Conservation (phyloP, 2,888 invertebrate species). For the Nymphalis c-album region DNA sequence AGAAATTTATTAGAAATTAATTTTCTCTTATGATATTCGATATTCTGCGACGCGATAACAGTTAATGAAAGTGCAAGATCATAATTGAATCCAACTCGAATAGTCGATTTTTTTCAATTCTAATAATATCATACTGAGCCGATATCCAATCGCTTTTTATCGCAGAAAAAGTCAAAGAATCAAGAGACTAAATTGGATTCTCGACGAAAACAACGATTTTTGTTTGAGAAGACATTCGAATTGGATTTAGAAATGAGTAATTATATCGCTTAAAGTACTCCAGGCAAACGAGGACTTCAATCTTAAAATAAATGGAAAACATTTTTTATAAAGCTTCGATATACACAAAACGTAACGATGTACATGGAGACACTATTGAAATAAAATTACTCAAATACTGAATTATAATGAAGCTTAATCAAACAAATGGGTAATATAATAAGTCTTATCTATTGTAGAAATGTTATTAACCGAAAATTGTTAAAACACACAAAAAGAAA, state of each 20-base stretch:
- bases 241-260: constrained; percentile 27
- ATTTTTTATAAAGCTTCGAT: neutral
- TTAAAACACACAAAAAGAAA: constrained; percentile 29
- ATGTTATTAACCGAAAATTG: constrained; percentile 33
- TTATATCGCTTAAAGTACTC: constrained; percentile 23
- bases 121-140: constrained; percentile 40
- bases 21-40: constrained; percentile 13
- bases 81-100: constrained; percentile 34
- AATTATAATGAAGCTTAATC: neutral
- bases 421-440: no score
- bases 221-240: constrained; percentile 26
- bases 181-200: constrained; percentile 40
- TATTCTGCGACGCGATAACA: constrained; percentile 12
- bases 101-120: constrained; percentile 34
- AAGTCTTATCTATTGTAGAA: constrained; percentile 30
- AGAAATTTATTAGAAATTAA: constrained; percentile 7
- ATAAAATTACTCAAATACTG: neutral
- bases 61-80: constrained; percentile 33
- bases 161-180: constrained; percentile 38
- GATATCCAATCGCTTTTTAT: constrained; percentile 39
- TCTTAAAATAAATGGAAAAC: neutral
- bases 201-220: constrained; percentile 35
- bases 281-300: neutral
- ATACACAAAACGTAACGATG: neutral
- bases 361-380: neutral